Base-by-base conservation (phyloP, 2,888 invertebrate genomes). In the Automeris io region DNA sequence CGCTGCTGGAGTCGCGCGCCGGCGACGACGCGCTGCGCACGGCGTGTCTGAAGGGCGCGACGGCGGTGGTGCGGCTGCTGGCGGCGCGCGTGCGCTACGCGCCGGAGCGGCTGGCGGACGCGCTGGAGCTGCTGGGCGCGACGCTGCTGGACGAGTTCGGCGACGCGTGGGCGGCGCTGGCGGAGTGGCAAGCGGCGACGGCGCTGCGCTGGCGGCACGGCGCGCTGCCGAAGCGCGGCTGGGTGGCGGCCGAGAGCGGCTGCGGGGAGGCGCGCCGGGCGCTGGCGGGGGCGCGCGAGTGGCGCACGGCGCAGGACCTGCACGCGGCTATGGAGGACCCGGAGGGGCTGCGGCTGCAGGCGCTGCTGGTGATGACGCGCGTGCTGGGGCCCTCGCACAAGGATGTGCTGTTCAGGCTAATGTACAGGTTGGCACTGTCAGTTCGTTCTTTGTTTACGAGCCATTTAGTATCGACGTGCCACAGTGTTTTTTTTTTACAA, bases 1-100 rank as follows among this genome's bases (percentile, higher is more conserved):
- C 94, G 23, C 88, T 87, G 65, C 89, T 93, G 16, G 88, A 88
- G 46, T 94, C 95, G 52, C 89, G 94, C 51, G 92, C 93, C 62
- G 94, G 95, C 13, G 96, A 96, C 76, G 96, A 96, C 82, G 96
- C 96, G 19, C 78, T 97, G 54, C 94, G 95, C 63, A 95, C 94
- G 19, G 95, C 96, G 9, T 94, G 94, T 64, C 83, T 96, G 6
- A 94, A 73, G 61, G 75, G 77, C 35, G 92, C 93, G 1, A 89
- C 89, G 45, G 90, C 90, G 46, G 91, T 93, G 91, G 64, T 60
- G 41, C 38, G 39, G 18, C 91, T 93, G 73, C 86, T 96, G 37
- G 88, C 91, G 54, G 80, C 87, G 35, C 86, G 87, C 51, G 87
- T 90, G 47, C 65, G 70, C 34, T 95, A 94, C 74, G 58, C 88